Conservation (phyloP, 2,888 invertebrate genomes). For the Reticulitermes lucifugus region DNA sequence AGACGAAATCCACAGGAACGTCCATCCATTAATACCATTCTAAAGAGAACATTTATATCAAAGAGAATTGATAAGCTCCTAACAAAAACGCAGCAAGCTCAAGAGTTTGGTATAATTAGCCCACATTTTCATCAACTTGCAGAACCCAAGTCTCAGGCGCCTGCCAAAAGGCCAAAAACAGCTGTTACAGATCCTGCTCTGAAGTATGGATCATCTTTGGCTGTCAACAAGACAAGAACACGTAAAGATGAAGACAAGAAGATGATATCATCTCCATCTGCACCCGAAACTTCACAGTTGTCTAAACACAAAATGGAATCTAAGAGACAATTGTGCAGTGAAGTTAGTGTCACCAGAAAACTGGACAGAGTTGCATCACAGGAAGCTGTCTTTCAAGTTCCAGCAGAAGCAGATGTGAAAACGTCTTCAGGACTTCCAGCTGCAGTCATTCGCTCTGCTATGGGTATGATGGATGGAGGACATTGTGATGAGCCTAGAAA, state of each 20-base stretch:
- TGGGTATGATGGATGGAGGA: background rate
- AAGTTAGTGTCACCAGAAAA: background rate
- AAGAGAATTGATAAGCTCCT: constrained; percentile 10
- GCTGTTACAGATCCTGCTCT: constrained; percentile 3
- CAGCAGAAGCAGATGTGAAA: too few species aligned
- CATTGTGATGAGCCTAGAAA: background rate
- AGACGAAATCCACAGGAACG: constrained; percentile 12
- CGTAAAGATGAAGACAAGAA: background rate
- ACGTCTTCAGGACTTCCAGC: background rate
- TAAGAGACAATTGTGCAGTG: background rate
- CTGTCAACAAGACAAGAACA: background rate
- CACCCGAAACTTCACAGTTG: background rate
- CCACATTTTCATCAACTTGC: background rate
- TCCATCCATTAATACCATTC: constrained; percentile 17
- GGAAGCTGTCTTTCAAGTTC: background rate
- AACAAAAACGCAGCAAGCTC: constrained; percentile 19
- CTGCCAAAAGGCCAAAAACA: constrained; percentile 11
- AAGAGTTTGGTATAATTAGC: background rate
- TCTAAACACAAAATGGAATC: background rate
- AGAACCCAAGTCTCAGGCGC: background rate
- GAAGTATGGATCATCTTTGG: background rate
- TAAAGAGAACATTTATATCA: constrained; percentile 24
- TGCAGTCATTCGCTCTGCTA: background rate
- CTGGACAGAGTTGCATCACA: background rate
- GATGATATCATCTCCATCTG: background rate